Percentiles rank a stretch among this genome's conserved stretches.
Evolutionary conservation across 1,140 invertebrate genomes (phyloP).

Genomic region (Trypoxylus dichotomus): DNA sequence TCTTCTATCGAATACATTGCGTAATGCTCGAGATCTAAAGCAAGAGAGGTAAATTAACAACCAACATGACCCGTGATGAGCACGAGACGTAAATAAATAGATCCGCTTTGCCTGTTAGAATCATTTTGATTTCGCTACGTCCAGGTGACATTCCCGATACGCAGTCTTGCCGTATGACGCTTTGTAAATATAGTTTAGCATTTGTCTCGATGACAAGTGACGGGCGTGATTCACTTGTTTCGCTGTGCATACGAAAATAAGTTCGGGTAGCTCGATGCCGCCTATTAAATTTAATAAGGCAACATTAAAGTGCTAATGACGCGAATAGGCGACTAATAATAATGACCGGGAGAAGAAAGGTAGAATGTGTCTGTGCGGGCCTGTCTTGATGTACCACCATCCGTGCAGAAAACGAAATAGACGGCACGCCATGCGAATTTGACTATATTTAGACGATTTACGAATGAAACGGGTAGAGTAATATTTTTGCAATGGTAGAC

Average conservation of each 20-base stretch:
- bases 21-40: no score
- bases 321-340: neutral
- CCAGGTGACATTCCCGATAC: neutral
- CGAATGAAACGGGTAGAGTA: no score
- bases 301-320: neutral
- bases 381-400: neutral
- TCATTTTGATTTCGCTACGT: neutral
- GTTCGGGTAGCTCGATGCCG: neutral
- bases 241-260: neutral
- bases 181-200: neutral
- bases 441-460: neutral
- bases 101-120: neutral
- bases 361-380: neutral
- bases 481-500: no score
- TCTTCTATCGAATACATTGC: no score
- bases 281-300: constrained; percentile 1
- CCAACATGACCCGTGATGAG: no score
- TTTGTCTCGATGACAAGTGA: neutral
- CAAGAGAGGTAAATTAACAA: no score
- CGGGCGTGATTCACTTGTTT: constrained; percentile 1
- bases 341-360: neutral
- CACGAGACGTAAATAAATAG: no score
- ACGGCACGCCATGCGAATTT: neutral
- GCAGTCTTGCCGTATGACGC: neutral
- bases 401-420: no score